Evolutionary conservation across 2,113 vertebrate species (phyloP), one percentile per base, ranked within the genome.

Genomic region (Stigmatopora argus): DNA sequence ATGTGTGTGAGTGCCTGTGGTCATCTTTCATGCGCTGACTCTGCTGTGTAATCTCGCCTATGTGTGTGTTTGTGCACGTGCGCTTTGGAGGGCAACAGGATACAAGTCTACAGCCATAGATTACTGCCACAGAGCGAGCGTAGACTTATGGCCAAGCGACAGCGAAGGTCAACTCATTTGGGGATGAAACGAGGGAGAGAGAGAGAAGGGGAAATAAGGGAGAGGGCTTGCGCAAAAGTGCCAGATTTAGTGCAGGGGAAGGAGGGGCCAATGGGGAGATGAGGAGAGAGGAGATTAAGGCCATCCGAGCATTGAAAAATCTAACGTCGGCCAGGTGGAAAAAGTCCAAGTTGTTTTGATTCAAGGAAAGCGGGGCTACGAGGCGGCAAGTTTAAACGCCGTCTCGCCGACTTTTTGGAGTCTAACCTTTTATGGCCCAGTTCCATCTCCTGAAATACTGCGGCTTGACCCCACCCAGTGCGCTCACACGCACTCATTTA

Each of bases 371-470:
- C 61, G 72, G 79, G 59, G 41, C 71, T 74, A 81, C 79, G 69
- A 68, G 69, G 21, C 67, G 69, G 62, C 74, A 75, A 17, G 66
- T 72, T 74, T 66, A 62, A 83, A 79, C 44, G 11, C 12, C 5
- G 65, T 57, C 65, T 62, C 10, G 69, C n/a, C 34, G 35, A 64
- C 71, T 72, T 77, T 75, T 77, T 73, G 45, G 82, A 79, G 79
- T 83, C 78, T 71, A 69, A 82, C 72, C 77, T 83, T 81, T 83
- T 79, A 83, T 77, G 83, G 82, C 58, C 65, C 73, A 63, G 72
- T 77, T 76, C 69, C 81, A 85, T 74, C 69, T 31, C 75, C 67
- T 86, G 80, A 89, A 87, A 79, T 85, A 85, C 75, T 80, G 82
- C 81, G 81, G 86, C 84, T 78, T 85, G 71, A 74, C 63, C 51